phyloP scores from a whole-genome alignment of 2,888 invertebrate genomes.

The Watsonalla cultraria region DNA sequence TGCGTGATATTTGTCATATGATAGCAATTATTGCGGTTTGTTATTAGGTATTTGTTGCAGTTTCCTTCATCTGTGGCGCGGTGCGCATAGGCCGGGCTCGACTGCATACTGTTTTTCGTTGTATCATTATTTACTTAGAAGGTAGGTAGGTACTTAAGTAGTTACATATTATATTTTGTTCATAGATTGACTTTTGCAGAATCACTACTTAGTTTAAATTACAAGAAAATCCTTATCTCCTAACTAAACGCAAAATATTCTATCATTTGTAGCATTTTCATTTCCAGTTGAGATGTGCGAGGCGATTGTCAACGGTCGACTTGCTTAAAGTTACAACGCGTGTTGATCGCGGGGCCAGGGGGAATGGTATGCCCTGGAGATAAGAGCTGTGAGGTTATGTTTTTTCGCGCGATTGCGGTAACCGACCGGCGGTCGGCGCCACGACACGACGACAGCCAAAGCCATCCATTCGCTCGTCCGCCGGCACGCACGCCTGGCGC shows the following conservation, averaged over 20 bases:
- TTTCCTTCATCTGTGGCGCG: too few species aligned
- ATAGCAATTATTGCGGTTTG: too few species aligned
- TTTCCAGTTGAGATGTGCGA: too few species aligned
- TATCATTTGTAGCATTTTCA: too few species aligned
- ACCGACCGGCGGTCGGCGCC: slow-evolving; percentile 49
- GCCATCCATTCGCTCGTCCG: slow-evolving; percentile 64
- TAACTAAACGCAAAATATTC: too few species aligned
- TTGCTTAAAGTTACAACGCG: slow-evolving; percentile 7
- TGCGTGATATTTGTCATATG: too few species aligned
- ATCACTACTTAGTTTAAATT: too few species aligned
- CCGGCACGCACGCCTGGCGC: slow-evolving; percentile 65
- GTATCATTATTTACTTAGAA: not conserved
- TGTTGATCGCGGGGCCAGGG: slow-evolving; percentile 10
- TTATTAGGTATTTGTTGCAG: too few species aligned
- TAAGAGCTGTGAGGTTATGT: slow-evolving; percentile 50
- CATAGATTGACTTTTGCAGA: too few species aligned
- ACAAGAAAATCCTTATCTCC: too few species aligned
- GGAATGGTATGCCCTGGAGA: slow-evolving; percentile 49
- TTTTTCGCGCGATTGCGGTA: slow-evolving; percentile 65
- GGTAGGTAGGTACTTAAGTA: too few species aligned
- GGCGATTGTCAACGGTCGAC: not conserved
- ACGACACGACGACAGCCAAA: slow-evolving; percentile 33
- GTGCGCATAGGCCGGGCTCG: not conserved
- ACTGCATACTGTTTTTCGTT: not conserved
- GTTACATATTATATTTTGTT: too few species aligned